Evolutionary conservation across 2,888 invertebrate genomes (phyloP), one percentile per base, ranked within the genome.

Genomic region (Cancer borealis): DNA sequence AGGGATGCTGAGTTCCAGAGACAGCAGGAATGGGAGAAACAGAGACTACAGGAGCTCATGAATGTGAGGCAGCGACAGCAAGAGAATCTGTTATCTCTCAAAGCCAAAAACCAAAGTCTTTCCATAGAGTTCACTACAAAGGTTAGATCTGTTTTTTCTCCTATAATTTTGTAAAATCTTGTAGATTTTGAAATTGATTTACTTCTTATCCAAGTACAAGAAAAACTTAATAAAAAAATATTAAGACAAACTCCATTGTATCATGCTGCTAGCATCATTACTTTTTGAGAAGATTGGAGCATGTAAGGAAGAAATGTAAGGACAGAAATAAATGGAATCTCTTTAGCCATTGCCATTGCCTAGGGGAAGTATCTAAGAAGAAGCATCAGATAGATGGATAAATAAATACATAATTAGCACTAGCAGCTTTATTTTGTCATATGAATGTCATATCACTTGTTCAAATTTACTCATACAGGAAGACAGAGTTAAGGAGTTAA

Each of bases 11-110:
- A 99, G 96, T 97, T 99, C 92, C 99, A 99, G 96, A 97, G 99
- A 91, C 99, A 99, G 96, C 97, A 98, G 93, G 99, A 99, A 96
- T 99, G 99, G 98, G 99, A 99, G 97, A 98, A 98, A 96, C 99
- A 99, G 96, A 98, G 98, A 96, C 97, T 98, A 46, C 98, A 98
- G 91, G 99, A 99, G 96, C 97, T 99, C 96, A 98, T 99, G 96
- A 97, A 98, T 21, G 98, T 98, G 96, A 97, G 98, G 14, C 98
- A 98, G 91, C 98, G 98, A 96, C 98, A 99, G 96, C 98, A 99
- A 96, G 98, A 98, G 96, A 98, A 98, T 96, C 98, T 99, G 0
- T 97, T 98, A 0, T 98, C 98, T 96, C 97, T 99, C 47, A 99
- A 99, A 96, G 98, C 98, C 0, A 98, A 98, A 96, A 98, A 98